Conservation (phyloP, 2,797 vertebrate species). For the Rhodeus uyekii region DNA sequence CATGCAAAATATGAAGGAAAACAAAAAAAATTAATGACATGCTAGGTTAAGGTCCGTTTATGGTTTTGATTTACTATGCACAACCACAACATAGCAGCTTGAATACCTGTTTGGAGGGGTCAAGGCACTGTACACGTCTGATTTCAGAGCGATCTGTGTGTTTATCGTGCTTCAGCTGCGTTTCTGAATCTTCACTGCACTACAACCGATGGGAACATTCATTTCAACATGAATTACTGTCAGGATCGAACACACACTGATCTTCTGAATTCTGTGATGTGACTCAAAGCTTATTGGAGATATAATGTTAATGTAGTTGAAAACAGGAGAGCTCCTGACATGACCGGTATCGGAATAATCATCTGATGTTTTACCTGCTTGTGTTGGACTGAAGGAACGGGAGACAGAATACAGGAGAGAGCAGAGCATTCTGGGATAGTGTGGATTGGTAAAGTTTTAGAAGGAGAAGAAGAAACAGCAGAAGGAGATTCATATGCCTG, state of each 20-base stretch:
- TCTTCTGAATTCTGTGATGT: background rate
- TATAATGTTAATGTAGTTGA: background rate
- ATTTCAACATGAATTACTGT: background rate
- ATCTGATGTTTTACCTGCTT: slow-evolving; percentile 75
- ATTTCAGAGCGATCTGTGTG: slow-evolving; percentile 35
- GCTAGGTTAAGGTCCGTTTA: background rate
- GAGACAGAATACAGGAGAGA: slow-evolving; percentile 69
- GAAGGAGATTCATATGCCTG: slow-evolving; percentile 32
- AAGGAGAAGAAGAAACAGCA: slow-evolving; percentile 52
- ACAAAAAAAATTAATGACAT: background rate
- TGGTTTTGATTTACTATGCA: background rate
- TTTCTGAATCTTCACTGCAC: slow-evolving; percentile 45
- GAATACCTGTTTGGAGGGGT: slow-evolving; percentile 59
- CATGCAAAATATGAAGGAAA: background rate
- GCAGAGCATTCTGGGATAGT: slow-evolving; percentile 69
- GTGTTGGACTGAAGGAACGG: slow-evolving; percentile 64
- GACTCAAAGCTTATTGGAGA: background rate
- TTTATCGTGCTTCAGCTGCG: background rate
- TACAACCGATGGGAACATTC: slow-evolving; percentile 46
- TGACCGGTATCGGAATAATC: background rate
- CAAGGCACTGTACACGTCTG: slow-evolving; percentile 46
- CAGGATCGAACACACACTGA: background rate
- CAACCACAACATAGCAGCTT: background rate
- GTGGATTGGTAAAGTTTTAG: slow-evolving; percentile 70
- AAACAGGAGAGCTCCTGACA: background rate